A percentile compares a stretch with the other conserved stretches of the same genome.
phyloP scores from a whole-genome alignment of 2,797 vertebrate species.

The Champsocephalus esox region DNA sequence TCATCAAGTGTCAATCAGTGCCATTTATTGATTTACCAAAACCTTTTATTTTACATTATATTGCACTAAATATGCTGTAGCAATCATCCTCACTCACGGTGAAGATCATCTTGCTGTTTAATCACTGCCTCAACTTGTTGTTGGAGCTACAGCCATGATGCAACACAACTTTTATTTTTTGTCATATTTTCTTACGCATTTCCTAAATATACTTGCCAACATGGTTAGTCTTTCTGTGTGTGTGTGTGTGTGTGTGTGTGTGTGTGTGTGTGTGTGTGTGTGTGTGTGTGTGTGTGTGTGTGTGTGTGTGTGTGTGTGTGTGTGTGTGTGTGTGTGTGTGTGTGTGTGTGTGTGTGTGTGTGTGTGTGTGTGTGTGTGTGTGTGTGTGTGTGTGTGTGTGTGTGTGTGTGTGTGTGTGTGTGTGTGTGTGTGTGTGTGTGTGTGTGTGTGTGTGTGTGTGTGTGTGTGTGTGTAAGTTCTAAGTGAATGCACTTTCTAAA shows the following conservation, averaged over 20 bases:
- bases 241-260: slow-evolving; percentile 36
- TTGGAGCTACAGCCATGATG: slow-evolving; percentile 38
- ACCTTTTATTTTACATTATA: slow-evolving; percentile 50
- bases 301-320: too few relatives aligned
- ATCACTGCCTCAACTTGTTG: slow-evolving; percentile 31
- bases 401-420: slow-evolving; percentile 29
- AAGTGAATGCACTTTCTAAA: slow-evolving; percentile 78
- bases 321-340: slow-evolving; percentile 40
- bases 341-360: too few relatives aligned
- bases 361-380: slow-evolving; percentile 50
- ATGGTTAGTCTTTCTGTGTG: slow-evolving; percentile 39
- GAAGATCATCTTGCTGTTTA: slow-evolving; percentile 38
- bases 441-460: too few relatives aligned
- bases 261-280: too few relatives aligned
- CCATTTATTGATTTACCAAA: slow-evolving; percentile 68
- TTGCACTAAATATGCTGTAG: slow-evolving; percentile 71
- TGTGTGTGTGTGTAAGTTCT: slow-evolving; percentile 45
- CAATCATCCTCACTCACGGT: slow-evolving; percentile 50
- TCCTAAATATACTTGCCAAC: slow-evolving; percentile 66
- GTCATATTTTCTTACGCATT: slow-evolving; percentile 40
- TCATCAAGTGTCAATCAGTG: slow-evolving; percentile 63
- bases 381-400: slow-evolving; percentile 29
- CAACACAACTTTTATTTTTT: slow-evolving; percentile 42
- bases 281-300: slow-evolving; percentile 40
- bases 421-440: slow-evolving; percentile 15